These are phyloP conservation scores for Pangasius mekongensis DNA, from an alignment of 2,797 vertebrate species.

Conservation along the genomic window DNA sequence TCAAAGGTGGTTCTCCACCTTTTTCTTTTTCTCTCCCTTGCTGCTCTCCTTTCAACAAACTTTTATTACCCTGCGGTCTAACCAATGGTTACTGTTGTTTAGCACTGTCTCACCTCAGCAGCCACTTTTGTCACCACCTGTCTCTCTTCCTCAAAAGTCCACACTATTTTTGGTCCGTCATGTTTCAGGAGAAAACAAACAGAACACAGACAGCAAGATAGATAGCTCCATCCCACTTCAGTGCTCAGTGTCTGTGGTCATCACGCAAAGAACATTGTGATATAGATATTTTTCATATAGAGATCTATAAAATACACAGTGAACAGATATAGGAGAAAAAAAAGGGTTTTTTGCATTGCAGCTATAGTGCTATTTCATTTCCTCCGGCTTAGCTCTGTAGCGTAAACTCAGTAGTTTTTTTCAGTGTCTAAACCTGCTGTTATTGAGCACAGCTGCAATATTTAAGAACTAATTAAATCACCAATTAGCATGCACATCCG, in stretches of 20 bases:
- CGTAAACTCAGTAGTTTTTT: constrained; percentile 14
- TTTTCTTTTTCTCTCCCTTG: constrained; percentile 53
- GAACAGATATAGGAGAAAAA: not conserved
- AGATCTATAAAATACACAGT: not conserved
- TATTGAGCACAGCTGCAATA: constrained; percentile 73
- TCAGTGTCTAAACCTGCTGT: constrained; percentile 35
- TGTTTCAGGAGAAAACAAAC: constrained; percentile 47
- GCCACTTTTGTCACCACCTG: constrained; percentile 42
- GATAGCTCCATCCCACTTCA: constrained; percentile 32
- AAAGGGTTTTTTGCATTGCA: not conserved
- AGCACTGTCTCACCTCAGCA: constrained; percentile 37
- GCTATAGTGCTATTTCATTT: constrained; percentile 19
- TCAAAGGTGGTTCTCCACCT: constrained; percentile 34
- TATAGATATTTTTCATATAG: not conserved
- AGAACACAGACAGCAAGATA: constrained; percentile 23
- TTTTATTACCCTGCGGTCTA: constrained; percentile 44
- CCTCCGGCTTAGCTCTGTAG: constrained; percentile 16
- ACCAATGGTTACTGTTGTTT: constrained; percentile 44
- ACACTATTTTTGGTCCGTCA: constrained; percentile 30
- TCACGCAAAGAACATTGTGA: constrained; percentile 9
- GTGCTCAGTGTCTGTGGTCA: not conserved
- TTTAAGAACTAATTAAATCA: constrained; percentile 76
- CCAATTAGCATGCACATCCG: constrained; percentile 73
- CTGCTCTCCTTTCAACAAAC: constrained; percentile 53
- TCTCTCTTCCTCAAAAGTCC: constrained; percentile 21